Percentiles rank a stretch among this genome's conserved stretches.
Evolutionary conservation across 2,113 vertebrate species (phyloP).

Genomic region (Heterocephalus glaber): DNA sequence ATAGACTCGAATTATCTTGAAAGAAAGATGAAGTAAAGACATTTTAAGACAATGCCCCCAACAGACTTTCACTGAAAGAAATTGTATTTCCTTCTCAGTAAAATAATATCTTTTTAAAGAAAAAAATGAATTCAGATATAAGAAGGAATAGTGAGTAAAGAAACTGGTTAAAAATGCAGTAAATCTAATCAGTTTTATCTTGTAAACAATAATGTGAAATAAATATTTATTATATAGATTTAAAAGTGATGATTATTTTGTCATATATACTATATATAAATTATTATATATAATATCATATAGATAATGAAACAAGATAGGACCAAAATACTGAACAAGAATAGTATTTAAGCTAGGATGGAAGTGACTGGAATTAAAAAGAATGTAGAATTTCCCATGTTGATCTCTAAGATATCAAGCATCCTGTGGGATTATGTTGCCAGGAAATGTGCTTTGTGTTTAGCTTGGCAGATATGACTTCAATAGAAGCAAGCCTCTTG

Average conservation of each 20-base stretch:
- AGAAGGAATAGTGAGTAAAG: not conserved
- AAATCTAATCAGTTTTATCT: not conserved
- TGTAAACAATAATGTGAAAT: not conserved
- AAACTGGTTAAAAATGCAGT: not conserved
- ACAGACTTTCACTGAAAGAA: not conserved
- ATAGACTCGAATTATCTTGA: not conserved
- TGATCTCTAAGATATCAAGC: not conserved
- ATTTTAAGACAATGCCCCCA: not conserved
- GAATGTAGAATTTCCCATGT: not conserved
- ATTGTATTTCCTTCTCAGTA: not conserved
- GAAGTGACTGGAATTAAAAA: not conserved
- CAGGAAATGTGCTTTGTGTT: not conserved
- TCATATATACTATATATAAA: not conserved
- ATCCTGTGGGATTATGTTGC: not conserved
- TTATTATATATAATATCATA: not conserved
- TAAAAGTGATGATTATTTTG: too few species aligned
- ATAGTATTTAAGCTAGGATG: not conserved
- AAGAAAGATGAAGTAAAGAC: not conserved
- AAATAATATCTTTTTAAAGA: not conserved
- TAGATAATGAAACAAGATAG: not conserved
- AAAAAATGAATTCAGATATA: not conserved
- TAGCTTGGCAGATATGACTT: not conserved
- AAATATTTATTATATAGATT: not conserved
- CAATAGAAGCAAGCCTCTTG: not conserved
- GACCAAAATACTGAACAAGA: constrained; percentile 14